These are phyloP conservation scores for Andricus curvator DNA, from an alignment of 2,888 invertebrate genomes.

Conservation along the genomic window DNA sequence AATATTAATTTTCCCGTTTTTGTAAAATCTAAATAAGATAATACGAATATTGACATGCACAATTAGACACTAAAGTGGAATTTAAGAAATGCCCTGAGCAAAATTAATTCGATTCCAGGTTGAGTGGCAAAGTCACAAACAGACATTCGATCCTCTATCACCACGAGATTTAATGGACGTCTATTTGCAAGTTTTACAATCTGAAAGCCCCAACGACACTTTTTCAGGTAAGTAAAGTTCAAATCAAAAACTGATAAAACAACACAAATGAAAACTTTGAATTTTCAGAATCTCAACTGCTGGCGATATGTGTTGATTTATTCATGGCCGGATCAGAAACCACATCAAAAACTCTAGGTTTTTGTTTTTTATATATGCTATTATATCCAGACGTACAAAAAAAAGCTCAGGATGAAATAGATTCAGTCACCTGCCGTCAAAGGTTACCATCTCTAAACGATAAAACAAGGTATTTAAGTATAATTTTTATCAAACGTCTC, in stretches of 20 bases:
- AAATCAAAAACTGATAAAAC: not conserved
- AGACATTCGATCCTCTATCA: constrained; percentile 81
- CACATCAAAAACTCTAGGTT: constrained; percentile 88
- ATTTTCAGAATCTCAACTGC: constrained; percentile 86
- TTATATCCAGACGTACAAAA: constrained; percentile 86
- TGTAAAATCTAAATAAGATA: too few relatives aligned
- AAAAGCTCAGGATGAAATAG: constrained; percentile 89
- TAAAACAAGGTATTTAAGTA: constrained; percentile 72
- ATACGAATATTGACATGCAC: too few relatives aligned
- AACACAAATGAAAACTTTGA: not conserved
- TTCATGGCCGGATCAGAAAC: constrained; percentile 94
- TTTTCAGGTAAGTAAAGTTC: constrained; percentile 73
- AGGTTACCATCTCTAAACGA: constrained; percentile 86
- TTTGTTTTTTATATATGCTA: constrained; percentile 87
- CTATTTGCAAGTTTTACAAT: constrained; percentile 85
- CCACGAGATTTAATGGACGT: constrained; percentile 91
- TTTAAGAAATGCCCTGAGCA: too few relatives aligned
- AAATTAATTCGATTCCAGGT: constrained; percentile 72
- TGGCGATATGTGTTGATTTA: constrained; percentile 91
- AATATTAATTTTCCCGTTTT: too few relatives aligned
- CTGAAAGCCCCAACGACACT: constrained; percentile 80
- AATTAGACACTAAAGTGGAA: too few relatives aligned
- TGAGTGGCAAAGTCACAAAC: constrained; percentile 86
- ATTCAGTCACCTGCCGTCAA: constrained; percentile 85
- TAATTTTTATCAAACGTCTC: not conserved